phyloP scores from a whole-genome alignment of 2,113 vertebrate species.

The Anser cygnoides region DNA sequence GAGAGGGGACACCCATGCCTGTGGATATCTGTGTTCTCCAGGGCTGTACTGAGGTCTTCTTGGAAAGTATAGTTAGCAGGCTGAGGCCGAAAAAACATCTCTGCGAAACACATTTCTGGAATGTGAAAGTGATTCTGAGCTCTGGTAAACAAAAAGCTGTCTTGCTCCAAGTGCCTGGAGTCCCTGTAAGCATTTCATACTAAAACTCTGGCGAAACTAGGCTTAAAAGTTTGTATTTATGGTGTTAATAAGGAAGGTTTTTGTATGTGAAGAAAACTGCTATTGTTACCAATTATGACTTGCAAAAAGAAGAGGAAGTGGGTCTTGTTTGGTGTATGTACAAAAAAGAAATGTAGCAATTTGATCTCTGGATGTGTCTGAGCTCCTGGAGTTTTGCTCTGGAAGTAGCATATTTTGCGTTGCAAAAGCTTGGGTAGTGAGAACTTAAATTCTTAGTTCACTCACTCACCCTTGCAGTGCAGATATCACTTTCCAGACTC shows the following conservation, averaged over 20 bases:
- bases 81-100: not conserved
- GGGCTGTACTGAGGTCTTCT: not conserved
- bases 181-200: not conserved
- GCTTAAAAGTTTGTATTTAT: not conserved
- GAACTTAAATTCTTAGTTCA: not conserved
- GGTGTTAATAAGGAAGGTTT: not conserved
- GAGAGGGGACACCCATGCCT: not conserved
- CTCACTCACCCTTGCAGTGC: not conserved
- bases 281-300: not conserved
- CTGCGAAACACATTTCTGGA: not conserved
- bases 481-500: not conserved
- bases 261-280: not conserved
- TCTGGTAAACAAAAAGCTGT: not conserved
- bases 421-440: not conserved
- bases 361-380: not conserved
- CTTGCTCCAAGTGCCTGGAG: not conserved
- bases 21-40: not conserved
- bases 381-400: not conserved
- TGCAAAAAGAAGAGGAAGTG: not conserved
- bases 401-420: not conserved
- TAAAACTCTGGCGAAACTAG: not conserved
- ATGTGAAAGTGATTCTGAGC: not conserved
- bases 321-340: not conserved
- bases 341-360: not conserved
- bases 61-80: not conserved